Conservation (phyloP, 2,888 invertebrate genomes). For the Didymodactylos carnosus region DNA sequence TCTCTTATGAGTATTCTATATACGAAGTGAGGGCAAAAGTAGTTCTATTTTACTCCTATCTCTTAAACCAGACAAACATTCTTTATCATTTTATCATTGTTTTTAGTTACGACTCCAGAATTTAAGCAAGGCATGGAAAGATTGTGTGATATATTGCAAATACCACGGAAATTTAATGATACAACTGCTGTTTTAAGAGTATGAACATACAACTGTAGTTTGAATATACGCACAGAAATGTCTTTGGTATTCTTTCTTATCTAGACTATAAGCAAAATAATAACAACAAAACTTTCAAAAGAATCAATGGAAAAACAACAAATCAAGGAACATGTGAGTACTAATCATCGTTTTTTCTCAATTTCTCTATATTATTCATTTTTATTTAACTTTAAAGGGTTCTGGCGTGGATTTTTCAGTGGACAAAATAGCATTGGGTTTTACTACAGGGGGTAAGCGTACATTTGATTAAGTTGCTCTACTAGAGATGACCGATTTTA, state of each 20-base stretch:
- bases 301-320: slow-evolving; percentile 40
- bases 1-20: no score
- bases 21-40: no score
- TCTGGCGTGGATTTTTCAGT: slow-evolving; percentile 51
- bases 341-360: slow-evolving; percentile 16
- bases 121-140: slow-evolving; percentile 61
- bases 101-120: slow-evolving; percentile 54
- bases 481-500: slow-evolving; percentile 15
- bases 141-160: slow-evolving; percentile 56
- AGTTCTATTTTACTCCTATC: no score
- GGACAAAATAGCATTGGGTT: slow-evolving; percentile 47
- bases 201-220: no score
- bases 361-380: slow-evolving; percentile 16
- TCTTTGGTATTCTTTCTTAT: slow-evolving; percentile 15
- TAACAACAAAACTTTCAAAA: slow-evolving; percentile 34
- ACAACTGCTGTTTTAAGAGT: slow-evolving; percentile 1
- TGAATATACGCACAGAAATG: no score
- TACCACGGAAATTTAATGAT: slow-evolving; percentile 50
- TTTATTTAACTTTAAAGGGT: not conserved
- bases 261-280: slow-evolving; percentile 27
- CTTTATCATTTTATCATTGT: not conserved
- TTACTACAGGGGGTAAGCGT: slow-evolving; percentile 44
- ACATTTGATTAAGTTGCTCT: no score
- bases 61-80: no score
- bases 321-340: slow-evolving; percentile 38